Conservation (phyloP, 2,113 vertebrate genomes). For the Dipodomys spectabilis region DNA sequence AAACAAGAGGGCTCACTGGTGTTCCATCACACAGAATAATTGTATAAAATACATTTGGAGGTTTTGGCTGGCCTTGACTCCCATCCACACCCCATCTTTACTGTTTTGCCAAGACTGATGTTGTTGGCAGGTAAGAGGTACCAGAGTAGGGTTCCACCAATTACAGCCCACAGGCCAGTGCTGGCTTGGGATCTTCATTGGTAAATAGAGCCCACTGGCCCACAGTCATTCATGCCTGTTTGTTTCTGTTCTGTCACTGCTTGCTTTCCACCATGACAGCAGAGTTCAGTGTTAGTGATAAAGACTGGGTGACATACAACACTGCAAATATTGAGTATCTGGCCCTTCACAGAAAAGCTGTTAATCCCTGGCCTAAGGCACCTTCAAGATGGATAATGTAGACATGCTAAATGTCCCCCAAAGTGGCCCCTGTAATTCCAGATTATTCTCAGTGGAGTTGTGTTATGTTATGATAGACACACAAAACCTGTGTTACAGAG, state of each 20-base stretch:
- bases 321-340: not conserved
- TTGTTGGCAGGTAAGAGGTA: constrained; percentile 30
- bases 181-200: not conserved
- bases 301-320: not conserved
- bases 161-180: constrained; percentile 7
- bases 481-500: not conserved
- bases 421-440: not conserved
- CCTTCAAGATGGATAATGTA: not conserved
- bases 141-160: constrained; percentile 26
- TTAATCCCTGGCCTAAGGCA: not conserved
- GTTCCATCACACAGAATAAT: not conserved
- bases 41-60: constrained; percentile 4
- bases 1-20: not conserved
- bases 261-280: not conserved
- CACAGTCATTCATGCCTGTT: not conserved
- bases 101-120: constrained; percentile 35
- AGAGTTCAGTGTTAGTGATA: not conserved
- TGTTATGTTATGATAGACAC: not conserved
- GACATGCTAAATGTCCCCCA: not conserved
- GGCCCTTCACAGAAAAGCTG: not conserved
- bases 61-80: constrained; percentile 16
- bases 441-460: not conserved
- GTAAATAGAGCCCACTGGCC: constrained; percentile 41
- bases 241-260: not conserved
- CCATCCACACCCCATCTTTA: not conserved